phyloP scores from a whole-genome alignment of 2,888 invertebrate genomes.

The Philhelius pedissequus region DNA sequence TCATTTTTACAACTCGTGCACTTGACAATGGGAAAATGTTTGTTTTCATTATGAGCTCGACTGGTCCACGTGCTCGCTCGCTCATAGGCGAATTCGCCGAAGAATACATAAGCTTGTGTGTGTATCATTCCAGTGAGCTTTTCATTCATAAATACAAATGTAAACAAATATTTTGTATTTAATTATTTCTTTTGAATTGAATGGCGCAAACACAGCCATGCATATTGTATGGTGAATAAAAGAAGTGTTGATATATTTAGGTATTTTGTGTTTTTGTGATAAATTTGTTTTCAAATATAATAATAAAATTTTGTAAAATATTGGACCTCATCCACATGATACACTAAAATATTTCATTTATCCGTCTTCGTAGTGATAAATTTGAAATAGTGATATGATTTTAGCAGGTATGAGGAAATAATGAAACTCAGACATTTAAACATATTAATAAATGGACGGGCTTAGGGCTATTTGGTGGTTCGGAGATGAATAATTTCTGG shows the following conservation, averaged over 20 bases:
- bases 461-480: no score
- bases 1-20: background rate
- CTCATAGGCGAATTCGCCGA: conserved; percentile 42
- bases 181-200: background rate
- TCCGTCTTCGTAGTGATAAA: no score
- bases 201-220: background rate
- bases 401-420: no score
- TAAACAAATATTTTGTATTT: conserved; percentile 25
- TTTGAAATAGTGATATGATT: no score
- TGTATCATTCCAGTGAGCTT: conserved; percentile 21
- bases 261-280: background rate
- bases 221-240: background rate
- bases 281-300: no score
- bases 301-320: no score
- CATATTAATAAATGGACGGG: no score
- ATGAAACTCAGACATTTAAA: no score
- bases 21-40: conserved; percentile 38
- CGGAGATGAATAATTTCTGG: no score
- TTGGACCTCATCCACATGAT: no score
- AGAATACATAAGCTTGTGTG: conserved; percentile 24
- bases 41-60: conserved; percentile 32
- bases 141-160: conserved; percentile 45
- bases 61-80: conserved; percentile 39
- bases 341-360: no score
- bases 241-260: background rate